phyloP scores from a whole-genome alignment of 2,113 vertebrate species.

The Dendropsophus ebraccatus region DNA sequence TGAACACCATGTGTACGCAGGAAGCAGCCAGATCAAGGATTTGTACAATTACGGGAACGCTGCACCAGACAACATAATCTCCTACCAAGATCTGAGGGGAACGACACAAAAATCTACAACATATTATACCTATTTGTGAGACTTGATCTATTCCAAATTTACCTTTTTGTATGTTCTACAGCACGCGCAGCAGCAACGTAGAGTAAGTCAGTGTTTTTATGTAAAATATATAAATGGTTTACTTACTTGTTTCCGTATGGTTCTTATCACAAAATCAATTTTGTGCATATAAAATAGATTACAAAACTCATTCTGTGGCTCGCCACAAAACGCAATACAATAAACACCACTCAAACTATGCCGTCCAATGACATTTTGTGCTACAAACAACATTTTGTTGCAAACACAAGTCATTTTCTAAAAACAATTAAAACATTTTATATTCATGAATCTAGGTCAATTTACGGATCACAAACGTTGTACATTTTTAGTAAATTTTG shows the following conservation, averaged over 20 bases:
- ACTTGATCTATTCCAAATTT: background rate
- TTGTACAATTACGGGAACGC: background rate
- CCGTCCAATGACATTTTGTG: too few relatives aligned
- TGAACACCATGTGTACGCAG: constrained; percentile 9
- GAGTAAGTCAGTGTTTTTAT: background rate
- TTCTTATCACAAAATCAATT: background rate
- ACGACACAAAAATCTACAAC: background rate
- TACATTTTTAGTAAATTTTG: too few relatives aligned
- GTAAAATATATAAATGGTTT: background rate
- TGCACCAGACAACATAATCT: constrained; percentile 4
- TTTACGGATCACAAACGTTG: too few relatives aligned
- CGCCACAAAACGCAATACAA: too few relatives aligned
- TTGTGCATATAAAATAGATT: background rate
- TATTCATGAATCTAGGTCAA: too few relatives aligned
- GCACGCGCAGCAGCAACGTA: background rate
- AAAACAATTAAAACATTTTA: too few relatives aligned
- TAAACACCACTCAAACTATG: too few relatives aligned
- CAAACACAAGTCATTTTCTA: too few relatives aligned
- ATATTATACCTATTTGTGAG: background rate
- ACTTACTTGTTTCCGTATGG: background rate
- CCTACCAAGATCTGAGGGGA: background rate
- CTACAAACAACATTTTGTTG: too few relatives aligned
- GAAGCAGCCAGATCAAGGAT: constrained; percentile 1
- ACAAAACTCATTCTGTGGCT: background rate
- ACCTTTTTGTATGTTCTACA: background rate